Base-by-base conservation (phyloP, 2,113 vertebrate species). In the Otus sunia region DNA sequence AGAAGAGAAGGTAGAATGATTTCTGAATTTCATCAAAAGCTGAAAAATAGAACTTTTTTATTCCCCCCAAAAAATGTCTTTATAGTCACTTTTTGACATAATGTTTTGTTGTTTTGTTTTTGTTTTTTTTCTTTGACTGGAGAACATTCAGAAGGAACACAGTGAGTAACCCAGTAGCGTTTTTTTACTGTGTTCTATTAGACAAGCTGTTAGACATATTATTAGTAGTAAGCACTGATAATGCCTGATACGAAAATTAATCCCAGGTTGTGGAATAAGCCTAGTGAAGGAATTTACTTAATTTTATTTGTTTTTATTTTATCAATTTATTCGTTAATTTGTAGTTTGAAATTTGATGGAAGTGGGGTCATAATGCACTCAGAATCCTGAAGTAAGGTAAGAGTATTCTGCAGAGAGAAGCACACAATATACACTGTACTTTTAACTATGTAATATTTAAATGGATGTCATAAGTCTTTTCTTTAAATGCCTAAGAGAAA, bases 21-120 rank as follows among this genome's bases (percentile, higher is more conserved):
- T 71, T 84, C 37, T 90, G 60, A 71, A 63, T 78, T 59, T 47
- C 43, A 43, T 77, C 7, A 77, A 84, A 77, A 81, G 34, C 10
- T 52, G 43, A 56, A 85, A 82, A 81, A 72, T 27, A 2, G 12
- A 34, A 20, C 13, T 20, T 52, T 56, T 30, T 76, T 16, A n/a
- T 7, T 4, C 3, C 0, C 10, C 18, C 1, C 8, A 23, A 71
- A 30, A 43, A 14, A 77, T 14, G 29, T 55, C 43, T 37, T 4
- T 60, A 8, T 17, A 12, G 27, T 66, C 10, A 10, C 17, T 79
- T 82, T 85, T 92, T 27, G 4, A 22, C 15, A 79, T 86, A 72
- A 77, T 66, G 7, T 56, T 12, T 59, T 75, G 1, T 15, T 66
- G 64, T 62, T 45, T n/a, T n/a, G 9, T 6, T 25, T 4, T 23